phyloP scores from a whole-genome alignment of 2,888 invertebrate species.

The Dimorphilus gyrociliatus region DNA sequence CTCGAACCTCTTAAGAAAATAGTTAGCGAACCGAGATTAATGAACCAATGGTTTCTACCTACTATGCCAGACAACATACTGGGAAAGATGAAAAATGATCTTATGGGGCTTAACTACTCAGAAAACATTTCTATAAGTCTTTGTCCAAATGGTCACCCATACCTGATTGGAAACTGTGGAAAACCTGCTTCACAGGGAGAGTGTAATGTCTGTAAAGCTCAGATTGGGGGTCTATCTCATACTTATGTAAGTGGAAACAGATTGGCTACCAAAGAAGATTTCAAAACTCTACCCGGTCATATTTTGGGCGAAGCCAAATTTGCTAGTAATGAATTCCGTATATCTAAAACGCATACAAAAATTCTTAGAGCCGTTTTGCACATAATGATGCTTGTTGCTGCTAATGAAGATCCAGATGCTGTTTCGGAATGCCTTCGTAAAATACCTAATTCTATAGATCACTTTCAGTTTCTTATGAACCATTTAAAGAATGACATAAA shows the following conservation, averaged over 20 bases:
- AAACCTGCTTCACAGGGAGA: background rate
- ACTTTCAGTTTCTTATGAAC: too few species aligned
- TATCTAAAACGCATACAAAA: constrained; percentile 11
- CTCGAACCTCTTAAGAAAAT: too few species aligned
- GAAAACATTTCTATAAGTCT: too few species aligned
- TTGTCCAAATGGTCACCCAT: constrained; percentile 30
- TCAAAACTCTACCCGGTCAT: constrained; percentile 15
- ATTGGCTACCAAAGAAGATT: too few species aligned
- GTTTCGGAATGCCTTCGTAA: too few species aligned
- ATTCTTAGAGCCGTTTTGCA: constrained; percentile 15
- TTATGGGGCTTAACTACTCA: constrained; percentile 7
- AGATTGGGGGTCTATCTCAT: too few species aligned
- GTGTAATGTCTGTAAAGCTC: background rate
- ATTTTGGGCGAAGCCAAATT: constrained; percentile 14
- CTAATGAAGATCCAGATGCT: constrained; percentile 8
- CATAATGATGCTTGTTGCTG: constrained; percentile 14
- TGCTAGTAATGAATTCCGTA: too few species aligned
- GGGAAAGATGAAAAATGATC: constrained; percentile 13
- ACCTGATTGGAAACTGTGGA: constrained; percentile 24
- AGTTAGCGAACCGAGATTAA: background rate
- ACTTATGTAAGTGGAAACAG: too few species aligned
- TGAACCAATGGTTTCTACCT: constrained; percentile 12
- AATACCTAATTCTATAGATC: too few species aligned
- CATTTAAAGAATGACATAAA: too few species aligned
- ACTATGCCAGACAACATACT: constrained; percentile 26